Percentiles rank a stretch among this genome's conserved stretches.
Evolutionary conservation across 2,113 vertebrate genomes (phyloP).

Genomic region (Trinectes maculatus): DNA sequence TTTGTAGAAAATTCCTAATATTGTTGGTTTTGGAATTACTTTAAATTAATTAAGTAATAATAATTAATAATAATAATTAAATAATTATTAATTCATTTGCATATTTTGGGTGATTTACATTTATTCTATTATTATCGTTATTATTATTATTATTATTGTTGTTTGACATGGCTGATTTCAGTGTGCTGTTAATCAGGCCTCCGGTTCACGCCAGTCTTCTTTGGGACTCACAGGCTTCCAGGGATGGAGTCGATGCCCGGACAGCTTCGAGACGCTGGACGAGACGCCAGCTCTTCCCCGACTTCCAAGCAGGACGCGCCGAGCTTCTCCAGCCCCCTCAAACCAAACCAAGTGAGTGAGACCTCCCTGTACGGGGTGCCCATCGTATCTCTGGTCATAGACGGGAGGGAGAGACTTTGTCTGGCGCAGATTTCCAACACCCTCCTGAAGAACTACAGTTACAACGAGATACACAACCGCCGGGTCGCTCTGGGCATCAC

Average conservation of each 20-base stretch:
- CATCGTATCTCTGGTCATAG: constrained; percentile 94
- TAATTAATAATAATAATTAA: no score
- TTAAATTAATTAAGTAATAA: no score
- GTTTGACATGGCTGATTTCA: not conserved
- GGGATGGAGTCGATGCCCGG: constrained; percentile 94
- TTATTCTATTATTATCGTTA: no score
- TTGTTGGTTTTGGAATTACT: no score
- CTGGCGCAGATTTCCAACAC: constrained; percentile 95
- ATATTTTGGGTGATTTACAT: no score
- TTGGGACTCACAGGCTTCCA: constrained; percentile 71
- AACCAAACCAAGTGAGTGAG: constrained; percentile 96
- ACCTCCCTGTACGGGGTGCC: constrained; percentile 93
- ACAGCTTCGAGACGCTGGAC: constrained; percentile 87
- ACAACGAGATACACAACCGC: constrained; percentile 94
- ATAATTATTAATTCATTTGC: no score
- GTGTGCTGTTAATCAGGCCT: not conserved
- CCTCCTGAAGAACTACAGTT: constrained; percentile 92
- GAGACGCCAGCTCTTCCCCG: constrained; percentile 90
- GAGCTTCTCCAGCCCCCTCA: constrained; percentile 87
- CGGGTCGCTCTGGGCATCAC: constrained; percentile 92
- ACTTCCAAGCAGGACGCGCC: constrained; percentile 89
- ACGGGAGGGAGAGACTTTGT: constrained; percentile 92
- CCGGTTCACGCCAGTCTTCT: constrained; percentile 8
- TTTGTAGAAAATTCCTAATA: no score
- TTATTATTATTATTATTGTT: not conserved